Percentiles rank a stretch among this genome's conserved stretches.
Conservation (phyloP, 2,113 vertebrate species). For the Takifugu flavidus region DNA sequence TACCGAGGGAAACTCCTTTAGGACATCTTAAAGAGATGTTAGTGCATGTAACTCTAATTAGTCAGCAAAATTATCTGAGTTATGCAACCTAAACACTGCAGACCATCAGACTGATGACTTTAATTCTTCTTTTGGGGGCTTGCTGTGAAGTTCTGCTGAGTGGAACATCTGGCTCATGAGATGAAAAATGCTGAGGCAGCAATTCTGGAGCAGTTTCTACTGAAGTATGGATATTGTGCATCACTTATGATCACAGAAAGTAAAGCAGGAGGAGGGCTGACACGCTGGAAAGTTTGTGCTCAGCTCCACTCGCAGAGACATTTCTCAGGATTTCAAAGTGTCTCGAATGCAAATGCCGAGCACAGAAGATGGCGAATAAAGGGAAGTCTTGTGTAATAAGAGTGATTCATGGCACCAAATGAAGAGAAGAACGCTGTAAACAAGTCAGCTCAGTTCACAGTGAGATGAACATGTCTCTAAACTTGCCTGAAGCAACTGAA, state of each 20-base stretch:
- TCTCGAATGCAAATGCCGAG: conserved; percentile 38
- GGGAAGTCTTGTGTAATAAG: not conserved
- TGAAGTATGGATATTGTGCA: not conserved
- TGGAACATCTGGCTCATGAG: conserved; percentile 32
- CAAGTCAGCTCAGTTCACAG: conserved; percentile 3
- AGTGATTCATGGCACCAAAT: not conserved
- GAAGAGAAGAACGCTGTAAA: not conserved
- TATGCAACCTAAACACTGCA: not conserved
- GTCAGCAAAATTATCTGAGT: conserved; percentile 6
- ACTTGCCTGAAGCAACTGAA: conserved; percentile 1
- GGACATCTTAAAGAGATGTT: conserved; percentile 1
- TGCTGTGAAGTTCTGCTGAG: conserved; percentile 10
- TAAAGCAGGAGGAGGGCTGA: conserved; percentile 18
- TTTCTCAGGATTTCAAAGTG: conserved; percentile 16
- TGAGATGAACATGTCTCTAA: conserved; percentile 3
- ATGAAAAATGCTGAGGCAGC: conserved; percentile 25
- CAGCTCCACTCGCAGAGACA: conserved; percentile 21
- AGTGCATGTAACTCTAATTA: conserved; percentile 4
- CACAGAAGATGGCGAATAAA: conserved; percentile 11
- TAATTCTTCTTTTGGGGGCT: conserved; percentile 31
- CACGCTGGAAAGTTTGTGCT: conserved; percentile 45
- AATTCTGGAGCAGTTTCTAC: conserved; percentile 19
- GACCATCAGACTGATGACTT: conserved; percentile 16
- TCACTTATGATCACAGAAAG: not conserved
- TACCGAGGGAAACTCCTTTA: not conserved